Conservation (phyloP, 1,140 invertebrate genomes). For the Penaeus japonicus region DNA sequence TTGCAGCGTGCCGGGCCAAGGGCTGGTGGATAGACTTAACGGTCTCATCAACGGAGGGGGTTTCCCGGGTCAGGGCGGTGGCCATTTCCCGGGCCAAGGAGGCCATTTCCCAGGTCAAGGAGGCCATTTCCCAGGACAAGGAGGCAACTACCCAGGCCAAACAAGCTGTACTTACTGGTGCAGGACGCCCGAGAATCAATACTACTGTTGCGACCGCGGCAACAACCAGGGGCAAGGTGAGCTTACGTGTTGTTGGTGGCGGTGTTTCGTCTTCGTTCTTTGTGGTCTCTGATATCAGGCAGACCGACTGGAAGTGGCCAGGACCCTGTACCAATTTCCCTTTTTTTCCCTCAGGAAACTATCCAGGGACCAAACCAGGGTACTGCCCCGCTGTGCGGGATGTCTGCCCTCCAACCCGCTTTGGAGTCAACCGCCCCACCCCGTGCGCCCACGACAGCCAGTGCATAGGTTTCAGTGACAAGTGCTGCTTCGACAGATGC, state of each 20-base stretch:
- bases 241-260: too few relatives aligned
- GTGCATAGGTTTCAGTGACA: neutral
- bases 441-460: neutral
- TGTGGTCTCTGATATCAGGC: too few relatives aligned
- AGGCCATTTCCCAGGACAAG: neutral
- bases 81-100: neutral
- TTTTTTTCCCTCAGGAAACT: neutral
- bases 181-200: too few relatives aligned
- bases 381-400: too few relatives aligned
- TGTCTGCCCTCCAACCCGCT: neutral
- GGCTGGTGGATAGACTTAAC: too few relatives aligned
- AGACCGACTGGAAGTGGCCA: neutral
- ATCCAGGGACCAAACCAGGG: too few relatives aligned
- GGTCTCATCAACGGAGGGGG: too few relatives aligned
- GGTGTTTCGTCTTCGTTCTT: too few relatives aligned
- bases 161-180: too few relatives aligned
- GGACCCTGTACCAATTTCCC: neutral
- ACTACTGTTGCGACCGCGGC: too few relatives aligned
- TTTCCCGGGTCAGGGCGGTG: neutral
- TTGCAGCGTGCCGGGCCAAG: too few relatives aligned
- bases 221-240: too few relatives aligned
- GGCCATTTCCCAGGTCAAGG: neutral
- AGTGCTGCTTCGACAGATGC: neutral
- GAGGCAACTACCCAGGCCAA: conserved; percentile 11
- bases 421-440: neutral